Evolutionary conservation across 2,113 vertebrate species (phyloP).

Genomic region (Lepisosteus oculatus): DNA sequence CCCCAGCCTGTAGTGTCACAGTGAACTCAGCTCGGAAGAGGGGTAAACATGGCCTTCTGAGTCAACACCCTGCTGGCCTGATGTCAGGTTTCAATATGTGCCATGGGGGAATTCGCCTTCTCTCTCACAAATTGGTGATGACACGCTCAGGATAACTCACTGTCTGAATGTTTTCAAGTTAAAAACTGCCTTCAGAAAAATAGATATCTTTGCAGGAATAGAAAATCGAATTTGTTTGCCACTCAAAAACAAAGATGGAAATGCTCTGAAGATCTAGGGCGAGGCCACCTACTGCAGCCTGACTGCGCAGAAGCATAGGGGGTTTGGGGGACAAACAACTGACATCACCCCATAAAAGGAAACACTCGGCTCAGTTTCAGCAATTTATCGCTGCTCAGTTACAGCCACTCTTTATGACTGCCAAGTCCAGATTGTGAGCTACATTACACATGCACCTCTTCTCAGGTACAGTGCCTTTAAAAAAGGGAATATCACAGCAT

Average conservation of each 20-base stretch:
- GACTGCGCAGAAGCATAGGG: conserved; percentile 33
- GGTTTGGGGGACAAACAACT: conserved; percentile 14
- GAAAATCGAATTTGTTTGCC: conserved; percentile 43
- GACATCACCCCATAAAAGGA: conserved; percentile 28
- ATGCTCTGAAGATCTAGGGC: conserved; percentile 45
- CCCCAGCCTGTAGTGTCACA: conserved; percentile 11
- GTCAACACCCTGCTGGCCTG: conserved; percentile 35
- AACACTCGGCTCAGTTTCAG: conserved; percentile 1
- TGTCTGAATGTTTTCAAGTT: conserved; percentile 48
- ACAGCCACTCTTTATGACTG: conserved; percentile 2
- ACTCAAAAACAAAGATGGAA: conserved; percentile 42
- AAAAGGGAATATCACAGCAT: too few species aligned
- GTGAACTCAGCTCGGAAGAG: conserved; percentile 23
- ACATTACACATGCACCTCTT: conserved; percentile 16
- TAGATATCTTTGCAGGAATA: conserved; percentile 29
- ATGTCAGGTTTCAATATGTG: conserved; percentile 37
- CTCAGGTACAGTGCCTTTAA: conserved; percentile 18
- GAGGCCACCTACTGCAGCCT: conserved; percentile 47
- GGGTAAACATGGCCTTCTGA: conserved; percentile 48
- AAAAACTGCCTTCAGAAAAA: conserved; percentile 54
- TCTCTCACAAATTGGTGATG: conserved; percentile 37
- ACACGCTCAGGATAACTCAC: conserved; percentile 59
- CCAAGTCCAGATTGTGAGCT: conserved; percentile 40
- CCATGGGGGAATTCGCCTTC: conserved; percentile 44
- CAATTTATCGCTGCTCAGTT: neutral